Evolutionary conservation across 2,797 vertebrate genomes (phyloP), one percentile per base, ranked within the genome.

Genomic region (Danio albolineatus): DNA sequence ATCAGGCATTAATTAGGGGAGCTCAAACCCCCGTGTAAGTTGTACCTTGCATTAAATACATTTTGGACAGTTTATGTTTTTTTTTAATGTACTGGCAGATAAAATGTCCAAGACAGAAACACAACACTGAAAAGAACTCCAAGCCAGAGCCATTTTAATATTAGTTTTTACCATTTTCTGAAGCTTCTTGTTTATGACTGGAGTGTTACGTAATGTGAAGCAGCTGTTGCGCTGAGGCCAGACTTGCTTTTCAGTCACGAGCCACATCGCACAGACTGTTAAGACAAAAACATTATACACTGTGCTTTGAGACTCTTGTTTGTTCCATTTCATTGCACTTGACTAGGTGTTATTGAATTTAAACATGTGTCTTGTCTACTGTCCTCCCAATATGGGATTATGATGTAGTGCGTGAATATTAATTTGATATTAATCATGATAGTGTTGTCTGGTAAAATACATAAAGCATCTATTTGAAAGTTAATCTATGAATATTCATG

Each of bases 161-260:
- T 36, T 46, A 6, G 2, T 21, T n/a, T 21, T 57, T 10, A 28
- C 39, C 1, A 17, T 48, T 48, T 12, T 43, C 61, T 5, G 36
- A 17, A 10, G 56, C 6, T 56, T 13, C 6, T 54, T 72, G 6
- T 13, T 43, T 4, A 6, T 36, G 9, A 36, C 38, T 17, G n/a
- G 54, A 72, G 69, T 28, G 69, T 72, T 73, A 73, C 41, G 44
- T 73, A 73, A 73, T 12, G 13, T 16, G 70, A 59, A 44, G 38
- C 70, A 59, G 53, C 70, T 59, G 70, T 73, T 73, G 38, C 41
- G 41, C 70, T 43, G 8, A 72, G 13, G 13, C 12, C 53, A 72
- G 16, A 54, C 14, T 69, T 38, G 4, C 17, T 21, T 65, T 14
- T 44, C 12, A 14, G 65, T 38, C 46, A 51, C 5, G 5, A 49